Evolutionary conservation across 2,113 vertebrate genomes (phyloP).

Genomic region (Dipodomys stephensi): DNA sequence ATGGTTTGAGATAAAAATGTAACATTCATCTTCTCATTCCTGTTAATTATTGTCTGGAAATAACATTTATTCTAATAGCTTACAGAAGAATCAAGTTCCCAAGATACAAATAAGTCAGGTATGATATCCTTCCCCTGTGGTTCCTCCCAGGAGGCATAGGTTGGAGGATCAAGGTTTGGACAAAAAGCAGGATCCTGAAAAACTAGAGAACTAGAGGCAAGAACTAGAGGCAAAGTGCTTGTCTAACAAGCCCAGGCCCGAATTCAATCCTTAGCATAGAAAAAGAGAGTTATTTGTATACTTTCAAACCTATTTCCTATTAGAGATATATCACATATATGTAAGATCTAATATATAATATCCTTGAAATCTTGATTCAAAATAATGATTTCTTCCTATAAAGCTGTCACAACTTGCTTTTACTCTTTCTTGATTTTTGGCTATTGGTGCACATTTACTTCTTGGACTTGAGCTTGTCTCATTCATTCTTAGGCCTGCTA

Average conservation of each 20-base stretch:
- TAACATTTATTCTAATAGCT: constrained; percentile 11
- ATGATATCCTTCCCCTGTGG: too few relatives aligned
- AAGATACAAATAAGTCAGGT: not conserved
- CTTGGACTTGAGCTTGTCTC: not conserved
- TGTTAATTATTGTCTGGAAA: not conserved
- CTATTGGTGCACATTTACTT: not conserved
- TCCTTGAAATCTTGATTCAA: not conserved
- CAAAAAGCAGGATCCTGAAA: too few relatives aligned
- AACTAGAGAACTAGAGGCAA: too few relatives aligned
- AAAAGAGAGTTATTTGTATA: not conserved
- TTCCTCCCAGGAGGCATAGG: too few relatives aligned
- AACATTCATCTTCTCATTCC: not conserved
- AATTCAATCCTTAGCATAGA: too few relatives aligned
- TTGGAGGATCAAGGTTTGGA: too few relatives aligned
- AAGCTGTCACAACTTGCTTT: not conserved
- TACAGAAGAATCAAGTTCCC: not conserved
- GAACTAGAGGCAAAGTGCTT: too few relatives aligned
- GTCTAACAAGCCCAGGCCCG: too few relatives aligned
- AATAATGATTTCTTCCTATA: not conserved
- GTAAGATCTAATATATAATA: not conserved
- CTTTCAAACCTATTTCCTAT: not conserved
- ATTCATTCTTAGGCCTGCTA: not conserved
- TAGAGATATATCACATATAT: not conserved
- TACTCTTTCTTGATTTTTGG: not conserved
- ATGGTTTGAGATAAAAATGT: not conserved